phyloP scores from a whole-genome alignment of 2,888 invertebrate species.

The Bruchidius siliquastri region DNA sequence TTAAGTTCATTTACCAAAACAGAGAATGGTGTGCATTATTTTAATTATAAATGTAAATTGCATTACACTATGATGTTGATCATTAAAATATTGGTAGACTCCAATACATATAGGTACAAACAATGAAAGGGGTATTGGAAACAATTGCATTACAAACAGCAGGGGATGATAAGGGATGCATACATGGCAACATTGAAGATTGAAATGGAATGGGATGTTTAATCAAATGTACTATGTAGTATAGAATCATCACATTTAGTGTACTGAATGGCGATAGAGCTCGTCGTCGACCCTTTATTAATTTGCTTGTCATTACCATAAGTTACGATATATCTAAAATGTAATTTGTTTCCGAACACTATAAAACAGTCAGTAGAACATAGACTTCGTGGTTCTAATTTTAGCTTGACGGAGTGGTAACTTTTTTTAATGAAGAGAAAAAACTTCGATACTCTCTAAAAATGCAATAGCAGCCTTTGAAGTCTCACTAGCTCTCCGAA shows the following conservation, averaged over 20 bases:
- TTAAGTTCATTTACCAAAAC: constrained; percentile 3
- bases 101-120: background rate
- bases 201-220: background rate
- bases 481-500: too few species aligned
- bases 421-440: too few species aligned
- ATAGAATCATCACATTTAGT: background rate
- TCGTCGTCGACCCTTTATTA: background rate
- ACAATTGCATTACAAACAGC: background rate
- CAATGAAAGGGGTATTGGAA: background rate
- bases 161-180: background rate
- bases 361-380: too few species aligned
- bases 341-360: too few species aligned
- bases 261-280: background rate
- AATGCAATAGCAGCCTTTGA: too few species aligned
- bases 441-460: too few species aligned
- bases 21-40: constrained; percentile 18
- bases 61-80: constrained; percentile 11
- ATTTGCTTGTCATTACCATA: background rate
- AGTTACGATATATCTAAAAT: background rate
- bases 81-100: background rate
- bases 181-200: background rate
- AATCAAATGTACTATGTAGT: background rate
- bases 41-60: constrained; percentile 19
- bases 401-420: too few species aligned
- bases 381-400: too few species aligned